phyloP scores from a whole-genome alignment of 2,113 vertebrate genomes.

The Mastomys coucha region DNA sequence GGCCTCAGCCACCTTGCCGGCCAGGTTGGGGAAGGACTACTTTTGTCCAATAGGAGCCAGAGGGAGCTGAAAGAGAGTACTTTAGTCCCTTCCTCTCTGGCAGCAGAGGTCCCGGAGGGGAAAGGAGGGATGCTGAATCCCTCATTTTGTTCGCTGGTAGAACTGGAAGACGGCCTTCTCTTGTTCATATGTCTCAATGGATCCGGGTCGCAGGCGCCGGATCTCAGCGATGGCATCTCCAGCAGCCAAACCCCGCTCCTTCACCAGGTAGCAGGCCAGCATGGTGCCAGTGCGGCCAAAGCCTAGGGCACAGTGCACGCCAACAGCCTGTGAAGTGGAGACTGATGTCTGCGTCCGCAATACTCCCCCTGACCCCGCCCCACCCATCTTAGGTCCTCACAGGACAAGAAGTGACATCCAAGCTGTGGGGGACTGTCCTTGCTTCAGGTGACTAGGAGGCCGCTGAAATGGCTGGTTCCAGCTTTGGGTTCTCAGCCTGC shows the following conservation, averaged over 20 bases:
- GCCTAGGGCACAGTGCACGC: slow-evolving; percentile 94
- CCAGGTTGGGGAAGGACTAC: background rate
- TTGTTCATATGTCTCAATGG: slow-evolving; percentile 95
- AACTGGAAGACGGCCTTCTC: slow-evolving; percentile 94
- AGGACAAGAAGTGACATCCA: background rate
- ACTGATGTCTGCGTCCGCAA: background rate
- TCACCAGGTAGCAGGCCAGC: slow-evolving; percentile 96
- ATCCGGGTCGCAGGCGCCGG: slow-evolving; percentile 90
- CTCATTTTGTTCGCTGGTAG: slow-evolving; percentile 86
- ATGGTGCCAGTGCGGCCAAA: slow-evolving; percentile 95
- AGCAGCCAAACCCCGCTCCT: slow-evolving; percentile 85
- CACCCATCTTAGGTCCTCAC: background rate
- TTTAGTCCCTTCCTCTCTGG: background rate
- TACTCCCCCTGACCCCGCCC: background rate
- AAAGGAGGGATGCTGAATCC: background rate
- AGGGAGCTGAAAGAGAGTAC: no score
- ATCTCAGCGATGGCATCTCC: slow-evolving; percentile 92
- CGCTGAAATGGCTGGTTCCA: background rate
- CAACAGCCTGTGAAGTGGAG: slow-evolving; percentile 89
- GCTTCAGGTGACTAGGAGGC: background rate
- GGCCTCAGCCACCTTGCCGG: background rate
- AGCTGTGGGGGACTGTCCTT: background rate
- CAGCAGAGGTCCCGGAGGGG: background rate
- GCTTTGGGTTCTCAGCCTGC: background rate
- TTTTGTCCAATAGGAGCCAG: background rate